These are phyloP conservation scores for Coilia nasus DNA, from an alignment of 2,797 vertebrate species.

Conservation along the genomic window DNA sequence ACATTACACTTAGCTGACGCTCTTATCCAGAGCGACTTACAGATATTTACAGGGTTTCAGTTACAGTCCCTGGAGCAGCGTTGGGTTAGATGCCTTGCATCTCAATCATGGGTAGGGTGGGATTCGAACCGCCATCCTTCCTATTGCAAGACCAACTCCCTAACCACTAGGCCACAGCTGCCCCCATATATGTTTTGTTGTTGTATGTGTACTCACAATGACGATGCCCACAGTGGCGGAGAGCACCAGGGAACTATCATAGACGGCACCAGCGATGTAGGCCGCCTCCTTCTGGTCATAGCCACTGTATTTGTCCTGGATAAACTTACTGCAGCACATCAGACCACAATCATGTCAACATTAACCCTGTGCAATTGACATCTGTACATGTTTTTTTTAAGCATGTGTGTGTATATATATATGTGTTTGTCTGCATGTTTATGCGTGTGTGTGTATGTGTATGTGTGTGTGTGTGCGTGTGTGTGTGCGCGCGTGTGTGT, in stretches of 20 bases:
- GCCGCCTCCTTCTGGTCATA: slow-evolving; percentile 81
- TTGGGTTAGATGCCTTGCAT: no score
- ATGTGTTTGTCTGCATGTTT: neutral
- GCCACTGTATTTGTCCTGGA: slow-evolving; percentile 82
- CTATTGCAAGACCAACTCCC: no score
- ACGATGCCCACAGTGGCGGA: slow-evolving; percentile 78
- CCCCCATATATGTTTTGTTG: neutral
- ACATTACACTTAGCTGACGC: no score
- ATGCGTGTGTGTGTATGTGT: neutral
- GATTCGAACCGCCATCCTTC: no score
- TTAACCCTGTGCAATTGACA: neutral
- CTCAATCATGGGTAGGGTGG: no score
- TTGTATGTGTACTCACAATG: slow-evolving; percentile 71
- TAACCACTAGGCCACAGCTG: no score
- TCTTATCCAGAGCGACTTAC: no score
- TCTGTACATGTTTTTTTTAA: neutral
- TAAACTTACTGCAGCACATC: slow-evolving; percentile 79
- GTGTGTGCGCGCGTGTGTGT: neutral
- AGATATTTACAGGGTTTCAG: no score
- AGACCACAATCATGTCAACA: neutral
- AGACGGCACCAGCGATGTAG: slow-evolving; percentile 79
- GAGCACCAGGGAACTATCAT: slow-evolving; percentile 81
- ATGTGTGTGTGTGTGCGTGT: neutral
- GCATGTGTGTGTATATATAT: neutral
- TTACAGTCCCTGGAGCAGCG: no score